Percentiles rank a stretch among this genome's conserved stretches.
Evolutionary conservation across 1,140 invertebrate species (phyloP).

Genomic region (Panagrolaimus sp.): DNA sequence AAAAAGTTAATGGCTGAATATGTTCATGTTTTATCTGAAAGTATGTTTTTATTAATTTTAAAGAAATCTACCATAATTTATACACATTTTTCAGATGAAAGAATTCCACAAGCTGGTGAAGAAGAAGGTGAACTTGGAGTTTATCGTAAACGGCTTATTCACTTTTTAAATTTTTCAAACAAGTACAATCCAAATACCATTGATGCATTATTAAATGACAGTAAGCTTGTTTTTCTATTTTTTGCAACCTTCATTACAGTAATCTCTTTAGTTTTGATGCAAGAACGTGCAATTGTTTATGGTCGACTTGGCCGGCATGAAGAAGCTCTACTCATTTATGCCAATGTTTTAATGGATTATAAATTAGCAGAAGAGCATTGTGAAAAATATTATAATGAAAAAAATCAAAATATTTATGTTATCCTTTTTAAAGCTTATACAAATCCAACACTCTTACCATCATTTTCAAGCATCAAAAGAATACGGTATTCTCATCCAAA

Average conservation of each 20-base stretch:
- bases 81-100: constrained; percentile 49
- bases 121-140: constrained; percentile 66
- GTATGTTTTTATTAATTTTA: constrained; percentile 43
- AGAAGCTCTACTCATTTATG: constrained; percentile 83
- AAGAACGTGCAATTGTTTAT: constrained; percentile 84
- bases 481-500: constrained; percentile 23
- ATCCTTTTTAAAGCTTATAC: constrained; percentile 44
- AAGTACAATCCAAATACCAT: constrained; percentile 81
- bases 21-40: constrained; percentile 31
- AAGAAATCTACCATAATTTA: neutral
- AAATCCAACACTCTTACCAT: constrained; percentile 18
- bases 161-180: constrained; percentile 76
- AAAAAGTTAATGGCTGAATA: constrained; percentile 58
- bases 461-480: constrained; percentile 12
- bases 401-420: constrained; percentile 26
- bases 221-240: constrained; percentile 12
- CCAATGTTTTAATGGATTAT: constrained; percentile 74
- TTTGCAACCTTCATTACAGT: constrained; percentile 1
- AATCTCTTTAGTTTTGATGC: constrained; percentile 66
- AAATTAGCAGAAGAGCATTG: constrained; percentile 68
- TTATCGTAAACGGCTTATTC: constrained; percentile 71
- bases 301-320: constrained; percentile 80
- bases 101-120: constrained; percentile 64
- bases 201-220: constrained; percentile 27
- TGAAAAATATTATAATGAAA: constrained; percentile 22